Evolutionary conservation across 2,888 invertebrate genomes (phyloP).

Genomic region (Dichetophora obliterata): DNA sequence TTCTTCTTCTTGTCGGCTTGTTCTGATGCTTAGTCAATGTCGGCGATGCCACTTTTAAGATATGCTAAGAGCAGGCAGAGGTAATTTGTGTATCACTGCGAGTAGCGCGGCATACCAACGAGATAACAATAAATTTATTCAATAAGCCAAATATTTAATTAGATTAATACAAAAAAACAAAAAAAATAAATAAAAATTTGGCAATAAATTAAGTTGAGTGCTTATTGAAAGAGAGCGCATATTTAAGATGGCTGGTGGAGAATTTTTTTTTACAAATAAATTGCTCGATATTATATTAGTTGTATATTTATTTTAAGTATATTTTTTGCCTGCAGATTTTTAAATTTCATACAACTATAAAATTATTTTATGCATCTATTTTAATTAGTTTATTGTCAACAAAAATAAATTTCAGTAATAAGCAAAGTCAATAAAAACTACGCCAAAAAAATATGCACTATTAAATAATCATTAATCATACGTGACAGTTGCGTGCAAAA

Average conservation of each 20-base stretch:
- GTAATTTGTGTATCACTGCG: neutral
- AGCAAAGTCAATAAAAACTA: neutral
- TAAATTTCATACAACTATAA: neutral
- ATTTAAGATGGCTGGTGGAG: neutral
- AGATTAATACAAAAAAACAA: neutral
- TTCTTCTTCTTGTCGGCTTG: neutral
- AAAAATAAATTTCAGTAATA: neutral
- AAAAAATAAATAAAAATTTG: neutral
- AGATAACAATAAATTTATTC: neutral
- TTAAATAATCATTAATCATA: constrained; percentile 20
- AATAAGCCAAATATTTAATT: neutral
- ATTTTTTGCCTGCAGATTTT: too few species aligned
- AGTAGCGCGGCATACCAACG: neutral
- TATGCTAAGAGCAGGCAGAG: neutral
- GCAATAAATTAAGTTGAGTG: neutral
- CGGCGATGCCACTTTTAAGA: constrained; percentile 12
- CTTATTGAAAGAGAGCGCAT: neutral
- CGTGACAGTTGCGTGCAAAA: neutral
- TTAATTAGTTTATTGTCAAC: constrained; percentile 31
- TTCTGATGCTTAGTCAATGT: constrained; percentile 8
- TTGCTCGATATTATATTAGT: too few species aligned
- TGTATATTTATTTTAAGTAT: too few species aligned
- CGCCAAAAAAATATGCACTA: constrained; percentile 10
- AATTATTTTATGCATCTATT: neutral
- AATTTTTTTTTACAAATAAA: too few species aligned